Percentiles rank a stretch among this genome's conserved stretches.
phyloP scores from a whole-genome alignment of 2,797 vertebrate genomes.

The Siniperca scherzeri region DNA sequence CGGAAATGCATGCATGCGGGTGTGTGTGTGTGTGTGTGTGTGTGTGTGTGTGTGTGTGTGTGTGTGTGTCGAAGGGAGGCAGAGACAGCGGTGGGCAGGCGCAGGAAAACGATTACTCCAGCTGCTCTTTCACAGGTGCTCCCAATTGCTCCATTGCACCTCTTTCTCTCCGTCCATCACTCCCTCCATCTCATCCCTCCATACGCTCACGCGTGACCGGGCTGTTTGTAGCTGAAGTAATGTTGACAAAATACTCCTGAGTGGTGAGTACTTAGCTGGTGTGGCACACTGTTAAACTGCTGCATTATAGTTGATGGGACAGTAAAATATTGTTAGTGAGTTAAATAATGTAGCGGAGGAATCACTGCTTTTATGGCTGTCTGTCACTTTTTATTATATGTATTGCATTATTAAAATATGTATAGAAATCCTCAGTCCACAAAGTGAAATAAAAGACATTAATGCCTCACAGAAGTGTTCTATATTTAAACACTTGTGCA shows the following conservation, averaged over 20 bases:
- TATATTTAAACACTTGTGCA: background rate
- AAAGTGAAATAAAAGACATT: slow-evolving; percentile 11
- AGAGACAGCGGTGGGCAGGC: slow-evolving; percentile 38
- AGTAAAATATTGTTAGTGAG: slow-evolving; percentile 25
- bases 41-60: background rate
- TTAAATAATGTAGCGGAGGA: slow-evolving; percentile 19
- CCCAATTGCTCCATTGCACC: slow-evolving; percentile 66
- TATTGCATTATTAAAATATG: slow-evolving; percentile 3
- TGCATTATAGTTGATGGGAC: slow-evolving; percentile 10
- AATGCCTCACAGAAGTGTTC: background rate
- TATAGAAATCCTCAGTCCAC: too few relatives aligned
- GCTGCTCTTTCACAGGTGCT: slow-evolving; percentile 79
- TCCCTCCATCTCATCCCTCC: slow-evolving; percentile 49
- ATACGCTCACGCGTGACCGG: slow-evolving; percentile 56
- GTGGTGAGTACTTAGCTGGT: slow-evolving; percentile 39
- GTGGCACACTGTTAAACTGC: slow-evolving; percentile 18
- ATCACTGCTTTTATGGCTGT: slow-evolving; percentile 20
- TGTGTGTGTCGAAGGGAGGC: background rate
- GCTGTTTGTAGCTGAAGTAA: slow-evolving; percentile 59
- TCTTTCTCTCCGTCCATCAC: slow-evolving; percentile 59
- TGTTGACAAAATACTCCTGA: slow-evolving; percentile 62
- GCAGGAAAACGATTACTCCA: slow-evolving; percentile 70
- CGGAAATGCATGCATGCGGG: slow-evolving; percentile 9
- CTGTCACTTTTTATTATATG: background rate
- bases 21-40: background rate